Evolutionary conservation across 2,113 vertebrate genomes (phyloP), one percentile per base, ranked within the genome.

Genomic region (Elgaria multicarinata): DNA sequence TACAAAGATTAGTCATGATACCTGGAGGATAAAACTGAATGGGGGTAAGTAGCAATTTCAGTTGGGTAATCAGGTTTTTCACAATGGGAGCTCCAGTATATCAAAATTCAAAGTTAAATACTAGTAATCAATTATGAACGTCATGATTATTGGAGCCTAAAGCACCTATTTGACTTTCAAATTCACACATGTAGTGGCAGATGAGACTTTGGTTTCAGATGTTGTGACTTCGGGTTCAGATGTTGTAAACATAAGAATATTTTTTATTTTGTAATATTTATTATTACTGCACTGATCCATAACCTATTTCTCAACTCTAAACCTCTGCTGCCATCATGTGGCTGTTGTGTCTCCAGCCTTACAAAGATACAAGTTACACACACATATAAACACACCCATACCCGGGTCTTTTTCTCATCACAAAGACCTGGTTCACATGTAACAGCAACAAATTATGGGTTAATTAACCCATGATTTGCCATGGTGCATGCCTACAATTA

Each of bases 261-360:
- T 20, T 39, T n/a, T 39, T 58, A 18, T 14, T 58, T 28, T 69
- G 18, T 62, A 78, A 78, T 78, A 13, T 44, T 71, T 82, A 42
- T 75, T 4, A 69, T 42, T 18, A 42, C 42, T 53, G 24, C 62
- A 36, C 24, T 36, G 44, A 14, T 4, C 76, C 0, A 10, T 58
- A 33, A 36, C 6, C 67, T 53, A 75, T 76, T n/a, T 83, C 69
- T 50, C 46, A 67, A 42, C 53, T 62, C 44, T 77, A 20, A 14
- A 31, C 8, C 46, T 87, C 36, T 90, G 85, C 85, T 90, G 79
- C 85, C 85, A 83, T 67, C 85, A 55, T 26, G 44, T 87, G 89
- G 89, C 72, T 33, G 18, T 44, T n/a, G 6, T 46, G 71, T 67
- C 36, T 28, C 14, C 67, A 74, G 28, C 26, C 39, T 62, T 89